Evolutionary conservation across 2,113 vertebrate genomes (phyloP).

Genomic region (Marcusenius ussheri): DNA sequence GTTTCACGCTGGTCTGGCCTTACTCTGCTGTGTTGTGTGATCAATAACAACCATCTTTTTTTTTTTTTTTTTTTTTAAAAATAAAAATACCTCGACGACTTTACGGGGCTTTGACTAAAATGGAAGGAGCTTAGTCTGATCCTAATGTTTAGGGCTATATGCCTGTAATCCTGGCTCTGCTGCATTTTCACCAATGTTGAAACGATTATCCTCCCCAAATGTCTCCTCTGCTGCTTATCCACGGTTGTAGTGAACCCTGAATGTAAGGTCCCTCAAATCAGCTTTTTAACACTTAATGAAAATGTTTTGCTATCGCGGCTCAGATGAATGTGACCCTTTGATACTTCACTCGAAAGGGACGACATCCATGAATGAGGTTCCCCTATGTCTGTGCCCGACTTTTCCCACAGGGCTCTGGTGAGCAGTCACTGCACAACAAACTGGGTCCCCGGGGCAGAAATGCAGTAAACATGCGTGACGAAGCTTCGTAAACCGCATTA

Average conservation of each 20-base stretch:
- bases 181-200: not conserved
- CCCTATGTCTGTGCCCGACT: not conserved
- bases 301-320: not conserved
- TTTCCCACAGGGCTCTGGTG: not conserved
- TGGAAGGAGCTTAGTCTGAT: not conserved
- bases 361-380: not conserved
- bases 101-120: not conserved
- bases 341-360: not conserved
- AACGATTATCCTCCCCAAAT: not conserved
- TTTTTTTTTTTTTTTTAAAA: not conserved
- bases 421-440: not conserved
- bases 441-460: not conserved
- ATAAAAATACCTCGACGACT: not conserved
- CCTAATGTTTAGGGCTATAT: not conserved
- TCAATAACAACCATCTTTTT: not conserved
- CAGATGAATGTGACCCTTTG: not conserved
- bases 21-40: not conserved
- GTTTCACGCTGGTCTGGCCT: not conserved
- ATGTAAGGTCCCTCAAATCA: not conserved
- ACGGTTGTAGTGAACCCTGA: not conserved
- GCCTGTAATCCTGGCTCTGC: not conserved
- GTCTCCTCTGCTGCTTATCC: not conserved
- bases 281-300: not conserved
- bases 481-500: not conserved
- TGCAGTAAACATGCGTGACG: not conserved